Evolutionary conservation across 2,888 invertebrate species (phyloP).

Genomic region (Magallana nippona): DNA sequence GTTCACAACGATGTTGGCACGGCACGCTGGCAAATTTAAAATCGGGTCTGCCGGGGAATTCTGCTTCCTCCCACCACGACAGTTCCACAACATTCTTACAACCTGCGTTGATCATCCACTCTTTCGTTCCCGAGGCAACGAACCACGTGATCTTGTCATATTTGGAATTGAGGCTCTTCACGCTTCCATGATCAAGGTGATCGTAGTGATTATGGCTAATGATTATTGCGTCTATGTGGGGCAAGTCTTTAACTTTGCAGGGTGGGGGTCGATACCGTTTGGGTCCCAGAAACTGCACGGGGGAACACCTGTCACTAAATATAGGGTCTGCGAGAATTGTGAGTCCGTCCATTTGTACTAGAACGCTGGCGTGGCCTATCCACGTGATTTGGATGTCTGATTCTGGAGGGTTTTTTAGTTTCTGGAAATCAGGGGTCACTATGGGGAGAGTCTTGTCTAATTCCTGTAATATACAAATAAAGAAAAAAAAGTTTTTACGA

Average conservation of each 20-base stretch:
- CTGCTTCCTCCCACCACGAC: constrained; percentile 80
- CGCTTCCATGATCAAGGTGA: constrained; percentile 80
- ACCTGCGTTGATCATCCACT: constrained; percentile 77
- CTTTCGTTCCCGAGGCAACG: constrained; percentile 80
- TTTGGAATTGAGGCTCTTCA: constrained; percentile 63
- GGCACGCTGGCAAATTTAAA: constrained; percentile 80
- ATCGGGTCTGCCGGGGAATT: constrained; percentile 48
- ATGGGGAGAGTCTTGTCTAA: constrained; percentile 75
- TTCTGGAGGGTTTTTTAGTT: constrained; percentile 61
- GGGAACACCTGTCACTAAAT: constrained; percentile 79
- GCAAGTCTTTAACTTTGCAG: constrained; percentile 79
- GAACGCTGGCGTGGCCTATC: constrained; percentile 82
- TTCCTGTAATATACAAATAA: constrained; percentile 51
- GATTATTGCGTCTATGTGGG: constrained; percentile 80
- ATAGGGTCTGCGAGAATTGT: constrained; percentile 82
- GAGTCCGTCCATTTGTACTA: constrained; percentile 79
- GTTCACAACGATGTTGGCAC: constrained; percentile 82
- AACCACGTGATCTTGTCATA: constrained; percentile 79
- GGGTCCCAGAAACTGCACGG: constrained; percentile 75
- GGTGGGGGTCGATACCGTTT: constrained; percentile 77
- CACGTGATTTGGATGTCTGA: constrained; percentile 78
- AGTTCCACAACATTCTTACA: constrained; percentile 80
- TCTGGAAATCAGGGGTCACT: constrained; percentile 68
- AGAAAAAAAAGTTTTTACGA: too few relatives aligned
- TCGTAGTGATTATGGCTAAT: constrained; percentile 82